Conservation (phyloP, 1,140 invertebrate species). For the Drosophila truncata region DNA sequence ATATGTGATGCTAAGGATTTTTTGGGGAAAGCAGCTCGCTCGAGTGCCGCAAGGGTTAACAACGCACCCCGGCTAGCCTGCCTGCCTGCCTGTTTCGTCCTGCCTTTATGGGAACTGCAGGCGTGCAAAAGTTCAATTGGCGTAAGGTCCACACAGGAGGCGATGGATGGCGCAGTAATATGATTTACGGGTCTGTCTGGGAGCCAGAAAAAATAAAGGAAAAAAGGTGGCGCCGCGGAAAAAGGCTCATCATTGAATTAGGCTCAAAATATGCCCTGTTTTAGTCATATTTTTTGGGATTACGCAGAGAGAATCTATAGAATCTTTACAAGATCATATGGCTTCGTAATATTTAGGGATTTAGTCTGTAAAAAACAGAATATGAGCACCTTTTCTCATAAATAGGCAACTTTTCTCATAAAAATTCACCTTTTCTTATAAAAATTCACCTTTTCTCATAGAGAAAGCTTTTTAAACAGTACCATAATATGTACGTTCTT, state of each 20-base stretch:
- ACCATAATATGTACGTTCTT: no score
- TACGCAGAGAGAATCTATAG: background rate
- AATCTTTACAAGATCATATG: background rate
- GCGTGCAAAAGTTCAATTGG: constrained; percentile 43
- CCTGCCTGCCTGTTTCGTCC: background rate
- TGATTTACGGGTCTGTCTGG: constrained; percentile 62
- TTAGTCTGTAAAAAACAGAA: background rate
- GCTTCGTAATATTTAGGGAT: background rate
- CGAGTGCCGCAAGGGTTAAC: constrained; percentile 24
- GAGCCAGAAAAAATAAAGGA: constrained; percentile 2
- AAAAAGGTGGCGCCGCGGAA: background rate
- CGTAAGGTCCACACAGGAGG: constrained; percentile 30
- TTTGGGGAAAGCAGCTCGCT: background rate
- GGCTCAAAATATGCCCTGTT: background rate
- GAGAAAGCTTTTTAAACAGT: no score
- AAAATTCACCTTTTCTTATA: no score
- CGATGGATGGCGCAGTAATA: constrained; percentile 47
- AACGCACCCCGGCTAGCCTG: background rate
- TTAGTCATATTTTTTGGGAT: background rate
- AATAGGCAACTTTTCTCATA: no score
- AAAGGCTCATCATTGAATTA: constrained; percentile 8
- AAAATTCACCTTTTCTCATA: no score
- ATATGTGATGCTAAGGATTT: background rate
- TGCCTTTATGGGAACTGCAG: constrained; percentile 5
- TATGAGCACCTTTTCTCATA: no score